Percentiles rank a stretch among this genome's conserved stretches.
These are phyloP conservation scores for Myotis vivesi DNA, from an alignment of 2,797 vertebrate species.

Conservation along the genomic window DNA sequence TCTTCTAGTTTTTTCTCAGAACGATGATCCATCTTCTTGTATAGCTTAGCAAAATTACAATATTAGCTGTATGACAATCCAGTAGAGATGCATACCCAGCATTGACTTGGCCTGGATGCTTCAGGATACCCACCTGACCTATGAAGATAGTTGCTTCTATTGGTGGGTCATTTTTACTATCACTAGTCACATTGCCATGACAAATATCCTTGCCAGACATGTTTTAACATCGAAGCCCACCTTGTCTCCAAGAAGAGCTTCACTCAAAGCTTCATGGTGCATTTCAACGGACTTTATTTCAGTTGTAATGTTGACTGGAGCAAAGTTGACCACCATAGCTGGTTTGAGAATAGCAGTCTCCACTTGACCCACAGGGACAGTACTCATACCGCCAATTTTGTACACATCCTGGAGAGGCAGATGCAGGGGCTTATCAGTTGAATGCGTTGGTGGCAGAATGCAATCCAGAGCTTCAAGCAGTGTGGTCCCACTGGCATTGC, in stretches of 20 bases:
- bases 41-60: not conserved
- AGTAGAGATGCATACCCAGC: not conserved
- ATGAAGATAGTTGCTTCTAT: not conserved
- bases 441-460: not conserved
- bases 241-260: not conserved
- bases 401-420: not conserved
- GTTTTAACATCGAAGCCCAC: not conserved
- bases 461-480: not conserved
- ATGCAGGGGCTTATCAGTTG: not conserved
- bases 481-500: not conserved
- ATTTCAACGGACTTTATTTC: not conserved
- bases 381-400: not conserved
- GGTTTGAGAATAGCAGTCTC: not conserved
- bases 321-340: not conserved
- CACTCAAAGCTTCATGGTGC: not conserved
- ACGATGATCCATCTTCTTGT: not conserved
- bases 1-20: not conserved
- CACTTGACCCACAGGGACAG: not conserved
- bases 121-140: not conserved
- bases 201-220: not conserved
- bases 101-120: not conserved
- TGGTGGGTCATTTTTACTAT: not conserved
- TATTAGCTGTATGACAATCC: not conserved
- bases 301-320: not conserved
- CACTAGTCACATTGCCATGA: not conserved